Conservation (phyloP, 1,140 invertebrate genomes). For the Amyelois transitella region DNA sequence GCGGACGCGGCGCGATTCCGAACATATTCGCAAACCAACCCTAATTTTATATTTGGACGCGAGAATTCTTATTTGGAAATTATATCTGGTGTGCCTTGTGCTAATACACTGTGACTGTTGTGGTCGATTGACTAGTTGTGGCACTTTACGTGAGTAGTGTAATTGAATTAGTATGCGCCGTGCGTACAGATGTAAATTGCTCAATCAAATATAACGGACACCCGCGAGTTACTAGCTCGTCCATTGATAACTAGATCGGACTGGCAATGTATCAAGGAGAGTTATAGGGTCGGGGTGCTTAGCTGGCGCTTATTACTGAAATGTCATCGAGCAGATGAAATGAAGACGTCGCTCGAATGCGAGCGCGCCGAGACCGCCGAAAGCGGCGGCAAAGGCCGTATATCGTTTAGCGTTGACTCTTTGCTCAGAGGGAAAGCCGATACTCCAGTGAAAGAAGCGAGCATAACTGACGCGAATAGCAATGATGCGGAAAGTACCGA, state of each 20-base stretch:
- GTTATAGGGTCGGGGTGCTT: not conserved
- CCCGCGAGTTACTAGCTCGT: not conserved
- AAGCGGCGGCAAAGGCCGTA: constrained; percentile 57
- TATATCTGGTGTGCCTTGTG: constrained; percentile 19
- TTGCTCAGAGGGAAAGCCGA: constrained; percentile 48
- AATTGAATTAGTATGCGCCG: constrained; percentile 14
- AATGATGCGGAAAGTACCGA: constrained; percentile 56
- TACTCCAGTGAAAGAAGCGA: constrained; percentile 32
- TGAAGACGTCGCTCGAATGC: constrained; percentile 70
- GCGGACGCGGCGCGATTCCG: constrained; percentile 38
- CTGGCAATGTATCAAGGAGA: not conserved
- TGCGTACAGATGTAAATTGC: not conserved
- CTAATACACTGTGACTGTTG: constrained; percentile 11
- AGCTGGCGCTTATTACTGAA: constrained; percentile 16
- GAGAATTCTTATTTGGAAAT: constrained; percentile 9
- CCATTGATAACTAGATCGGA: not conserved
- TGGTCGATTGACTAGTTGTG: constrained; percentile 9
- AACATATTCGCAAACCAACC: constrained; percentile 30
- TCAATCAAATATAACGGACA: not conserved
- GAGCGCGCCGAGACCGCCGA: constrained; percentile 63
- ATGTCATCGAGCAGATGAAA: constrained; percentile 63
- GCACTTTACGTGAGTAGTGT: constrained; percentile 18
- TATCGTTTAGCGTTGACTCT: constrained; percentile 69
- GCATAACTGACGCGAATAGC: constrained; percentile 32
- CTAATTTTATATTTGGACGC: constrained; percentile 11